Base-by-base conservation (phyloP, 1,140 invertebrate genomes). In the Fragariocoptes setiger region DNA sequence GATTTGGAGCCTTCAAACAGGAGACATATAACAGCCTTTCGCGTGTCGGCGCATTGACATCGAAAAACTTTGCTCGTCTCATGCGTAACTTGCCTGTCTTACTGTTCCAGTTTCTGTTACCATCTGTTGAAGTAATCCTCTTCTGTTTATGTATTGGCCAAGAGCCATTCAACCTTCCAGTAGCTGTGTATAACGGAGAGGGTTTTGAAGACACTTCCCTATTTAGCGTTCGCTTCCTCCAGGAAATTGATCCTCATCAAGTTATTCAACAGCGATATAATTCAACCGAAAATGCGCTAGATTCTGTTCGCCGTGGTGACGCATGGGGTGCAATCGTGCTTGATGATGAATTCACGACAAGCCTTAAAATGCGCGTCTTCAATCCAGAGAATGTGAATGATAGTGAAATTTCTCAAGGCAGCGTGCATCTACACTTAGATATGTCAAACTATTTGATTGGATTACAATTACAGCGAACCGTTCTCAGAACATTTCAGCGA, bases 141-240 rank as follows among this genome's bases (percentile, higher is more conserved):
- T 90, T 92, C 63, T 90, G 80, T 57, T 54, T 85, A 46, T 77
- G 82, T 18, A 83, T 90, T 48, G 85, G 83, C 42, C 66, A 75
- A 21, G 76, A 83, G 53, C 82, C 83, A 0, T 69, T 66, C 38
- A 71, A 73, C 37, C 63, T 92, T 0, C 68, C 67, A 47, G 49
- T 92, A 52, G 78, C 74, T 21, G 66, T 90, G 41, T 74, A 83
- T 4, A 57, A 60, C 44, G 44, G 52, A 5, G 58, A 60, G 18
- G 3, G 4, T 3, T 37, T 37, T 15, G 21, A 25, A 8, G 8
- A 8, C 8, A 31, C 8, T n/a, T 2, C 1, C 8, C 22, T 42
- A 37, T 43, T 39, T 35, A 35, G 21, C n/a, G 17, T 38, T 22
- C n/a, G 20, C 25, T 47, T 47, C 38, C 18, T 47, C 0, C 5